Percentiles rank a stretch among this genome's conserved stretches.
Conservation (phyloP, 1,140 invertebrate species). For the Drosophila pandora region DNA sequence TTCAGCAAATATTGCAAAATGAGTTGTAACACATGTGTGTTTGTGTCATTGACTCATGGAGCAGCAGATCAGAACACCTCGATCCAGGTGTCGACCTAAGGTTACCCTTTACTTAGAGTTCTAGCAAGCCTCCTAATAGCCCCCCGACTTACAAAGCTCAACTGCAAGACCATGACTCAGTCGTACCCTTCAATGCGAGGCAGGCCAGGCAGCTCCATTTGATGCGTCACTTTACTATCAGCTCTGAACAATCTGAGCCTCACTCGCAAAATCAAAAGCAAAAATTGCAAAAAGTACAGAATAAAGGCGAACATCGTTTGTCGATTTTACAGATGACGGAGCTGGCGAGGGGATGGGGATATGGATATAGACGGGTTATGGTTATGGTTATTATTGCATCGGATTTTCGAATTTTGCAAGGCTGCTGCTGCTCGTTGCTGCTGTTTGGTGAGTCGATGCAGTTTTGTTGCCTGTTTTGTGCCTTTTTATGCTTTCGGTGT, state of each 20-base stretch:
- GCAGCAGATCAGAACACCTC: constrained; percentile 34
- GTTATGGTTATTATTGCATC: constrained; percentile 57
- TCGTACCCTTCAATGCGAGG: constrained; percentile 12
- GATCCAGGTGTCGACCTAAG: background rate
- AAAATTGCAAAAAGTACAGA: constrained; percentile 28
- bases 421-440: constrained; percentile 29
- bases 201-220: constrained; percentile 48
- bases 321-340: constrained; percentile 57
- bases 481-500: constrained; percentile 30
- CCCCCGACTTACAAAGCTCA: background rate
- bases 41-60: constrained; percentile 56
- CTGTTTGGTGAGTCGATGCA: constrained; percentile 34
- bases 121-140: too few species aligned
- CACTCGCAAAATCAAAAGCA: constrained; percentile 12
- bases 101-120: constrained; percentile 1
- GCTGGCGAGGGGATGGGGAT: constrained; percentile 2
- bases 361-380: constrained; percentile 36
- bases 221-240: constrained; percentile 78
- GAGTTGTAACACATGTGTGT: constrained; percentile 51
- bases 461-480: constrained; percentile 63
- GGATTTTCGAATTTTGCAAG: constrained; percentile 70
- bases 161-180: background rate
- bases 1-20: constrained; percentile 66
- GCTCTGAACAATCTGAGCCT: constrained; percentile 53
- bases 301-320: constrained; percentile 60